Conservation (phyloP, 2,113 vertebrate genomes). For the Malurus melanocephalus region DNA sequence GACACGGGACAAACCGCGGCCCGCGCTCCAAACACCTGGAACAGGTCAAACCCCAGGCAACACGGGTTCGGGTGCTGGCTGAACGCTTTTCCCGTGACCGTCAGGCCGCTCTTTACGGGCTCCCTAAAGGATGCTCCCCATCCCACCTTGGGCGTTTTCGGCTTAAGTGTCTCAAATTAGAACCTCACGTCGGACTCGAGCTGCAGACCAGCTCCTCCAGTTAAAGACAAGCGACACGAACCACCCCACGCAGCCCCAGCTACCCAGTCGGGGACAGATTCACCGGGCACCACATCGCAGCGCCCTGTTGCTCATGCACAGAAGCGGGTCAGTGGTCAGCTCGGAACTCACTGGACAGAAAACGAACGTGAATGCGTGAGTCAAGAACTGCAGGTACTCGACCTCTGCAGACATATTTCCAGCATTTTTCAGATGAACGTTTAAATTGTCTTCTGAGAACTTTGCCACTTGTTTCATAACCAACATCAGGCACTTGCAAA, state of each 20-base stretch:
- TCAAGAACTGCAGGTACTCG: background rate
- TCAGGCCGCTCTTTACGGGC: background rate
- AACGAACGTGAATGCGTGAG: background rate
- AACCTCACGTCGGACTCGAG: background rate
- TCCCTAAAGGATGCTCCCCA: background rate
- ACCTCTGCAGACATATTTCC: background rate
- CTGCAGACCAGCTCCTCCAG: background rate
- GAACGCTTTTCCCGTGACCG: accelerated
- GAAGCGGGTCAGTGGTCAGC: accelerated
- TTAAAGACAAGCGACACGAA: background rate
- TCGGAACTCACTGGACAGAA: background rate
- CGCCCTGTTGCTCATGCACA: accelerated
- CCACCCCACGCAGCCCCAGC: background rate
- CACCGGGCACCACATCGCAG: accelerated
- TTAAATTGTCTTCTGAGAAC: background rate
- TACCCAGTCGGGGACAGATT: accelerated
- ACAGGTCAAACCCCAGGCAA: accelerated
- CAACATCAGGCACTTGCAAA: background rate
- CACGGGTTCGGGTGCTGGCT: accelerated
- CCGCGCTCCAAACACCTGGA: background rate
- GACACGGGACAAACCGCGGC: background rate
- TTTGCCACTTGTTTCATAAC: background rate
- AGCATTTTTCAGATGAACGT: background rate
- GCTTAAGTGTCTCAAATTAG: too few species aligned
- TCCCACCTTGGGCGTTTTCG: background rate